Base-by-base conservation (phyloP, 2,797 vertebrate species). In the Schizopygopsis pylzovi region DNA sequence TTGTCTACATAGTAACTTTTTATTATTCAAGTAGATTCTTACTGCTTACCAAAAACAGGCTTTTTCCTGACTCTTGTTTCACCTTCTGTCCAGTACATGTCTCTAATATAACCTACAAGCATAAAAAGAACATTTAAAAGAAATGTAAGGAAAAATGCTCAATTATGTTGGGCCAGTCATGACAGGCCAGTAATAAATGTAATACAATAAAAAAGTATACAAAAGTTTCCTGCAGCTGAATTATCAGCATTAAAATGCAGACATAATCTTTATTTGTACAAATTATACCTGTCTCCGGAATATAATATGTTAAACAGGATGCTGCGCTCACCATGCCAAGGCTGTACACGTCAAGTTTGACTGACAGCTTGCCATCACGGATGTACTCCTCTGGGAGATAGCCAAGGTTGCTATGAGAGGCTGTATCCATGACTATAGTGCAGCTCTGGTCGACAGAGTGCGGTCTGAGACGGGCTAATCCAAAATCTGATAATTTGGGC, bases 381-480 rank as follows among this genome's bases (percentile, higher is more conserved):
- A 96, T 88, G 87, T 94, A 95, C 49, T 96, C 94, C 59, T 95
- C 92, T 0, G 94, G 94, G 88, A 95, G 89, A 87, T 95, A 95
- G 88, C 90, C 95, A 78, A 88, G 85, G 82, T 91, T 93, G 65
- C 88, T 90, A 25, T 88, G 92, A 82, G 54, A 85, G 18, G 81
- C 79, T 2, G 81, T 90, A 22, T 92, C 81, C 79, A 91, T 77
- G 70, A 89, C 95, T 68, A 91, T 90, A 65, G 94, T 92, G n/a
- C 84, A 89, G 76, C 76, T 91, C 70, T 92, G 93, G 88, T 85
- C 87, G 82, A 93, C 81, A 0, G 88, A 77, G 75, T 91, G 90
- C 61, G 92, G 93, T 85, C 92, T 94, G 61, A 96, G 93, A 75
- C 87, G 90, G 15, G 93, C 93, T 91, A 91, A 81, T 77, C 91